These are phyloP conservation scores for Tiliacea citrago DNA, from an alignment of 2,888 invertebrate species.

Conservation along the genomic window DNA sequence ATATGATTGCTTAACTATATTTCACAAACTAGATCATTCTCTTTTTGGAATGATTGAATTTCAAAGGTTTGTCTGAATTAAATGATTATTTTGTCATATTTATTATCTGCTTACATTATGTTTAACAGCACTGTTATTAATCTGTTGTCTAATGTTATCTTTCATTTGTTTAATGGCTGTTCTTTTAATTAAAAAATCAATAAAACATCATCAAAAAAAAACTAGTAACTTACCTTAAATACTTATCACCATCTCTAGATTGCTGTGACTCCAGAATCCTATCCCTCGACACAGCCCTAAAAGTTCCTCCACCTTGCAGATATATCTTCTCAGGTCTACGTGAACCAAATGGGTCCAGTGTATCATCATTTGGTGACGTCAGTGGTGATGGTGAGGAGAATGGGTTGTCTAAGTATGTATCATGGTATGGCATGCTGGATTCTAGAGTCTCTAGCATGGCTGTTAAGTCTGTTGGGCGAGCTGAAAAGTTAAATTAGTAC, in stretches of 20 bases:
- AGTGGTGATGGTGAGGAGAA: conserved; percentile 89
- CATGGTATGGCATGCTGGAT: conserved; percentile 83
- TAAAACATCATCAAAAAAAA: background rate
- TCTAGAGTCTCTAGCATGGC: conserved; percentile 87
- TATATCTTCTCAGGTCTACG: conserved; percentile 87
- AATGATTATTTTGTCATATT: background rate
- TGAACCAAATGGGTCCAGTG: conserved; percentile 80
- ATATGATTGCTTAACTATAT: background rate
- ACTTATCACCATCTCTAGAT: conserved; percentile 85
- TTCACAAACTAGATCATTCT: background rate
- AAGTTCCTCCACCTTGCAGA: conserved; percentile 88
- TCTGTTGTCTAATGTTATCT: background rate
- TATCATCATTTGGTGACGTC: conserved; percentile 88
- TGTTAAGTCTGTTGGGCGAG: conserved; percentile 85
- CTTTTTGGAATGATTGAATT: background rate
- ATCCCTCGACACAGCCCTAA: conserved; percentile 86
- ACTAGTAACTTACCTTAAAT: conserved; percentile 79
- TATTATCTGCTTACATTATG: background rate
- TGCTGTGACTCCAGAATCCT: conserved; percentile 86
- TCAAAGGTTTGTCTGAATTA: background rate
- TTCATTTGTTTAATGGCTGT: background rate
- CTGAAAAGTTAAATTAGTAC: conserved; percentile 72
- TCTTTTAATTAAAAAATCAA: background rate
- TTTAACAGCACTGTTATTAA: background rate
- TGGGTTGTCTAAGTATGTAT: conserved; percentile 88